Conservation (phyloP, 2,888 invertebrate species). For the Chydorus sphaericus region DNA sequence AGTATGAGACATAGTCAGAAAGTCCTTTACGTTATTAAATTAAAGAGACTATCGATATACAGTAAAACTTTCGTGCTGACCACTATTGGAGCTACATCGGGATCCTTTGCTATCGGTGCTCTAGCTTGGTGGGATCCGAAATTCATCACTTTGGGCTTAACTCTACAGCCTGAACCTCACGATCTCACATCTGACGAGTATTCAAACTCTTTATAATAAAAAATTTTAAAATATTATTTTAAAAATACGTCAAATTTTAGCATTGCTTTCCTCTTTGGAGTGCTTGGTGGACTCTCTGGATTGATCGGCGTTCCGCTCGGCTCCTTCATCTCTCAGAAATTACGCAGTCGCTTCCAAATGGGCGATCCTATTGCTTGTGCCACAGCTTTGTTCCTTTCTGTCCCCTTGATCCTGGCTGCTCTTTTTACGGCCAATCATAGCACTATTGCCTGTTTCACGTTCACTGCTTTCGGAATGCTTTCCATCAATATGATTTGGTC, state of each 20-base stretch:
- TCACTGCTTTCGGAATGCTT: slow-evolving; percentile 70
- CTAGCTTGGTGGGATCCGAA: slow-evolving; percentile 36
- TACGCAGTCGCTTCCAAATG: slow-evolving; percentile 44
- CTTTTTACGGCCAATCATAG: slow-evolving; percentile 50
- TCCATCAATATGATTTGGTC: slow-evolving; percentile 95
- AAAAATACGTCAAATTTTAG: no score
- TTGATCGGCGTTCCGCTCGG: slow-evolving; percentile 84
- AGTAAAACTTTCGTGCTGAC: slow-evolving; percentile 33
- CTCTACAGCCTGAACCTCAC: no score
- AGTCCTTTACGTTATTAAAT: no score
- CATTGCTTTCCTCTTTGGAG: no score
- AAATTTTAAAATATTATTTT: neutral
- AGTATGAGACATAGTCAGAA: no score
- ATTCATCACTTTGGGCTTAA: slow-evolving; percentile 27
- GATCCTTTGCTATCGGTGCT: slow-evolving; percentile 38
- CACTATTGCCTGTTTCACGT: slow-evolving; percentile 49
- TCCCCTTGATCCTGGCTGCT: slow-evolving; percentile 73
- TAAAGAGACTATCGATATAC: no score
- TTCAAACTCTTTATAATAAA: no score
- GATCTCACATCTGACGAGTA: no score
- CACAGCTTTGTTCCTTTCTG: slow-evolving; percentile 64
- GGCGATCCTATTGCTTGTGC: slow-evolving; percentile 89
- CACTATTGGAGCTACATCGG: slow-evolving; percentile 33
- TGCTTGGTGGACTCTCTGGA: no score
- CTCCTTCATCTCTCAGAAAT: slow-evolving; percentile 55